Conservation (phyloP, 2,888 invertebrate genomes). For the Thereva nobilitata region DNA sequence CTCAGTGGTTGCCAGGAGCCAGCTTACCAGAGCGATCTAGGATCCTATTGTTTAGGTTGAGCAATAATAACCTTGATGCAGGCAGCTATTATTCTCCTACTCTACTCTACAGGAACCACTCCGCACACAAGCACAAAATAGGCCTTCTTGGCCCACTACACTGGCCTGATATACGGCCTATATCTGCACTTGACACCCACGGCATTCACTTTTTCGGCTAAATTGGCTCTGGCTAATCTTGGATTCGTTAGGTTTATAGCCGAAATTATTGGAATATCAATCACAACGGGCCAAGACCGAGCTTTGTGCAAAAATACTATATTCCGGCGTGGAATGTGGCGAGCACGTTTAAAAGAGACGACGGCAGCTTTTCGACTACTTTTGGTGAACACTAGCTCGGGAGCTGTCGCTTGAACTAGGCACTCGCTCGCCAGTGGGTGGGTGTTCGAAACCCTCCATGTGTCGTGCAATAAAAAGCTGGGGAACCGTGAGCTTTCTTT, state of each 20-base stretch:
- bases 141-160: background rate
- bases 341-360: slow-evolving; percentile 47
- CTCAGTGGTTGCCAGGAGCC: slow-evolving; percentile 23
- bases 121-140: slow-evolving; percentile 14
- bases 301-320: slow-evolving; percentile 24
- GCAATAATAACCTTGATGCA: slow-evolving; percentile 23
- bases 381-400: slow-evolving; percentile 38
- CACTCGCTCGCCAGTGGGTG: slow-evolving; percentile 21
- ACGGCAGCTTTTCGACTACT: slow-evolving; percentile 51
- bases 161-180: no score
- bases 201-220: slow-evolving; percentile 1
- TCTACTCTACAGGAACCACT: slow-evolving; percentile 5
- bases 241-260: no score
- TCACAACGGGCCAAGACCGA: slow-evolving; percentile 1
- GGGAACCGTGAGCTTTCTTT: slow-evolving; percentile 22
- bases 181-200: background rate
- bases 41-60: slow-evolving; percentile 24
- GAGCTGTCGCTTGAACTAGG: slow-evolving; percentile 36
- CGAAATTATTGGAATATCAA: no score
- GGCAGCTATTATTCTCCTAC: slow-evolving; percentile 8
- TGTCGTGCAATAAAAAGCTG: background rate
- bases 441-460: slow-evolving; percentile 9
- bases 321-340: slow-evolving; percentile 2
- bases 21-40: slow-evolving; percentile 20
- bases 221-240: no score